These are phyloP conservation scores for Eilema depressum DNA, from an alignment of 2,888 invertebrate genomes.

Conservation along the genomic window DNA sequence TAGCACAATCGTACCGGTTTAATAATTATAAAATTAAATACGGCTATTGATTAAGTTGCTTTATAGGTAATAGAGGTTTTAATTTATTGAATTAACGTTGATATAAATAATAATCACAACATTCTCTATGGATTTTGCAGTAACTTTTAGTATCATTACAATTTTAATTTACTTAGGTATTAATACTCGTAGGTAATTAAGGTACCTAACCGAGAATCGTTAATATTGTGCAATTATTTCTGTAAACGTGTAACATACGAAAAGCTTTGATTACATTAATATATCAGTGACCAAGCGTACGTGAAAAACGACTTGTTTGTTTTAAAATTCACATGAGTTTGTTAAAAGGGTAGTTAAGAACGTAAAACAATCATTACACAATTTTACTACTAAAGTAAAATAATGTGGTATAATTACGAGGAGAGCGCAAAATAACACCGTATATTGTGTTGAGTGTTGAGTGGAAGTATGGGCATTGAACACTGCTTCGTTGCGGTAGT, in stretches of 20 bases:
- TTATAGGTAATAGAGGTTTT: background rate
- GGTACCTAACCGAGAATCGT: background rate
- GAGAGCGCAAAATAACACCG: constrained; percentile 48
- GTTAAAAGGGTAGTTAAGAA: background rate
- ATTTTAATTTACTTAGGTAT: no score
- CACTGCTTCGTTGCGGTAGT: constrained; percentile 58
- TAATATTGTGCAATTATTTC: background rate
- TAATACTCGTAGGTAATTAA: background rate
- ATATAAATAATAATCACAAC: background rate
- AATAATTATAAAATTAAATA: constrained; percentile 23
- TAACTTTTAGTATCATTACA: no score
- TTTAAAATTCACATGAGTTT: background rate
- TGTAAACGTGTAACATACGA: background rate
- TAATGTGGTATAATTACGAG: constrained; percentile 34
- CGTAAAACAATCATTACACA: background rate
- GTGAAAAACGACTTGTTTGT: background rate
- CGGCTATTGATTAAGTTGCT: constrained; percentile 10
- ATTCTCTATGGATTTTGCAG: background rate
- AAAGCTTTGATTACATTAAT: background rate
- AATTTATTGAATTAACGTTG: background rate
- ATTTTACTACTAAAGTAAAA: constrained; percentile 18
- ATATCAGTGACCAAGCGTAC: background rate
- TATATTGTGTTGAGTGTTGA: constrained; percentile 40
- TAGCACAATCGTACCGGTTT: constrained; percentile 31
- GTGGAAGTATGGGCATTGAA: constrained; percentile 49